A percentile compares a stretch with the other conserved stretches of the same genome.
phyloP scores from a whole-genome alignment of 2,888 invertebrate genomes.

The Phoenoteleia sp. region DNA sequence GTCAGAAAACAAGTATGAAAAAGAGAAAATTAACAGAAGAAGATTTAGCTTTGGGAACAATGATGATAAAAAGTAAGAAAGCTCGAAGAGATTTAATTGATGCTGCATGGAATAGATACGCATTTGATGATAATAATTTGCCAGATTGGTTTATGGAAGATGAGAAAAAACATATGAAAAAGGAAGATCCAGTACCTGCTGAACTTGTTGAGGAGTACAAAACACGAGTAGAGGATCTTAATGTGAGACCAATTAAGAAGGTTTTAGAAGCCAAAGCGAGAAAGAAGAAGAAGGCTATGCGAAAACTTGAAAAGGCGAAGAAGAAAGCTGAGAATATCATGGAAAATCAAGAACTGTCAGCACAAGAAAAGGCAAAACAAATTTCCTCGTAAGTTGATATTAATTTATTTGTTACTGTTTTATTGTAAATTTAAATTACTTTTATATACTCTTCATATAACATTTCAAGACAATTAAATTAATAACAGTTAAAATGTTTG shows the following conservation, averaged over 20 bases:
- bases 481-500: too few species aligned
- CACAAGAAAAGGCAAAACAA: constrained; percentile 97
- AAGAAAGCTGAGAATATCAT: constrained; percentile 98
- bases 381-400: constrained; percentile 93
- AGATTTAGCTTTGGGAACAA: constrained; percentile 96
- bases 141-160: constrained; percentile 99
- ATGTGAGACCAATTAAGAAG: constrained; percentile 98
- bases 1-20: constrained; percentile 86
- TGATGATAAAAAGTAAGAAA: constrained; percentile 97
- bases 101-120: constrained; percentile 97
- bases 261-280: constrained; percentile 99
- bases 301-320: constrained; percentile 96
- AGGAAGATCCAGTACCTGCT: constrained; percentile 94
- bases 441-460: too few species aligned
- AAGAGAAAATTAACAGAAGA: constrained; percentile 93
- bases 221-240: constrained; percentile 94
- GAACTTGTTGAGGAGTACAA: constrained; percentile 95
- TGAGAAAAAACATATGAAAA: constrained; percentile 96
- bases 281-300: constrained; percentile 96
- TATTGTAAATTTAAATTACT: too few species aligned
- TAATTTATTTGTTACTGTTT: too few species aligned
- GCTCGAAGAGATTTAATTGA: constrained; percentile 96
- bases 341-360: constrained; percentile 96
- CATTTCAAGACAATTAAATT: too few species aligned
- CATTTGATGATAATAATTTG: constrained; percentile 96